Conservation (phyloP, 2,113 vertebrate species). For the Alethe diademata region DNA sequence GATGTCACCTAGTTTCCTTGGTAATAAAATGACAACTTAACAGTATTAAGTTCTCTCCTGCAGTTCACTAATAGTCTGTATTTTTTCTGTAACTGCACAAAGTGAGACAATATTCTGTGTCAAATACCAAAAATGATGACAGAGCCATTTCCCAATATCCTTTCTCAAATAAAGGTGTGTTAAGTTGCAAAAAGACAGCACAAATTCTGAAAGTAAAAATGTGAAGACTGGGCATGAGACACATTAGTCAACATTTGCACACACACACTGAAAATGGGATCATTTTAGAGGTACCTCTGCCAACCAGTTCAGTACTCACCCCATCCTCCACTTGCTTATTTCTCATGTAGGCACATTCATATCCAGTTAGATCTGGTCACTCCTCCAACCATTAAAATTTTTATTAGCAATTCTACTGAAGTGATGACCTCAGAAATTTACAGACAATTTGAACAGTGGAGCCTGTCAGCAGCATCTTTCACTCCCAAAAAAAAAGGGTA, state of each 20-base stretch:
- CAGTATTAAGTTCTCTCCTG: background rate
- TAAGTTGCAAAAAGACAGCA: background rate
- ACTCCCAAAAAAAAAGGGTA: accelerated
- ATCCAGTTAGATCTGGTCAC: background rate
- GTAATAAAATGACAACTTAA: background rate
- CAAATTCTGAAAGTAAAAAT: background rate
- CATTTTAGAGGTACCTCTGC: background rate
- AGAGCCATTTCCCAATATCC: background rate
- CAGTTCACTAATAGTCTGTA: background rate
- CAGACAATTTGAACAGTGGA: background rate
- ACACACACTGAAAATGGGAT: background rate
- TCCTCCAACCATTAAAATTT: background rate
- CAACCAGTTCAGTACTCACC: background rate
- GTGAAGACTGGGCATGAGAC: background rate
- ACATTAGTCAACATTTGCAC: background rate
- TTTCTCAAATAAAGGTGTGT: background rate
- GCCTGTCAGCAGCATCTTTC: background rate
- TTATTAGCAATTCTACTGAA: background rate
- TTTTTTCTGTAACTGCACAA: background rate
- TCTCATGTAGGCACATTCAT: background rate
- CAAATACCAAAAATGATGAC: background rate
- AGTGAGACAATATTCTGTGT: background rate
- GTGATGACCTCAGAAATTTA: background rate
- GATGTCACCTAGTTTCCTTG: background rate
- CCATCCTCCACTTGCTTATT: background rate